Evolutionary conservation across 1,140 invertebrate genomes (phyloP).

Genomic region (Tetramorium alpestre): DNA sequence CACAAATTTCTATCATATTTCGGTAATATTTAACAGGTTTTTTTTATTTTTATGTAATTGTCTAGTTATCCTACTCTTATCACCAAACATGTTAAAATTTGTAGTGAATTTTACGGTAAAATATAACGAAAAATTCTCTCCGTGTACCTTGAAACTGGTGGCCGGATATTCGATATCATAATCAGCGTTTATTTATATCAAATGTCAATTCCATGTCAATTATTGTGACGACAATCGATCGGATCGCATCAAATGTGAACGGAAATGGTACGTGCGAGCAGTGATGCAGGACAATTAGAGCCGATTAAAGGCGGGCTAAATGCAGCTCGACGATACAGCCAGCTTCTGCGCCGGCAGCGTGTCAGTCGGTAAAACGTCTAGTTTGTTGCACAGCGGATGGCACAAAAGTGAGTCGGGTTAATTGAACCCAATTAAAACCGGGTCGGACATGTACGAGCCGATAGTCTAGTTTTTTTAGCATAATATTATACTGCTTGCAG

Average conservation of each 20-base stretch:
- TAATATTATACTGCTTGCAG: slow-evolving; percentile 38
- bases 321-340: slow-evolving; percentile 52
- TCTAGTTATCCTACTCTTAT: no score
- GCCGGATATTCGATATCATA: neutral
- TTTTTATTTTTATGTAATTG: no score
- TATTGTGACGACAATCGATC: neutral
- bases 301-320: slow-evolving; percentile 61
- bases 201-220: slow-evolving; percentile 34
- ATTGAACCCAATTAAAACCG: slow-evolving; percentile 70
- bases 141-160: neutral
- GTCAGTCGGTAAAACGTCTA: slow-evolving; percentile 40
- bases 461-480: slow-evolving; percentile 41
- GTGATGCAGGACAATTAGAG: slow-evolving; percentile 63
- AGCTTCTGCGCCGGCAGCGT: slow-evolving; percentile 27
- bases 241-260: slow-evolving; percentile 1
- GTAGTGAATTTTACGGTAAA: no score
- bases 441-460: slow-evolving; percentile 40
- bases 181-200: slow-evolving; percentile 10
- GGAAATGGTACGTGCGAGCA: slow-evolving; percentile 50
- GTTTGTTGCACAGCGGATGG: slow-evolving; percentile 27
- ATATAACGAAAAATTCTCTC: no score
- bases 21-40: no score
- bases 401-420: slow-evolving; percentile 60
- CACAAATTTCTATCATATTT: no score
- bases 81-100: no score